These are phyloP conservation scores for Trissolcus basalis DNA, from an alignment of 1,140 invertebrate species.

Conservation along the genomic window DNA sequence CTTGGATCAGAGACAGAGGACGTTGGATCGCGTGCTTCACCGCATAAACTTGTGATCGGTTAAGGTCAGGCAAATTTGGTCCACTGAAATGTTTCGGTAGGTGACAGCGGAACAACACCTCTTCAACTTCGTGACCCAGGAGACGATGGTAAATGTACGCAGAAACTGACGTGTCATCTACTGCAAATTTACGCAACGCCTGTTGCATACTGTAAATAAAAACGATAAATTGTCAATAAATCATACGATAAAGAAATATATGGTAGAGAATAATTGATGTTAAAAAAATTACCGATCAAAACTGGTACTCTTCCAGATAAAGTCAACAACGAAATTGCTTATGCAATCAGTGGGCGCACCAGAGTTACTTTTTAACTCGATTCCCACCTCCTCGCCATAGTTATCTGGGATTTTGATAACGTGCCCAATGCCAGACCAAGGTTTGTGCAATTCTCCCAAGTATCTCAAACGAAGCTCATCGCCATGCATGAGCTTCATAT, in stretches of 20 bases:
- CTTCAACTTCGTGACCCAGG: constrained; percentile 97
- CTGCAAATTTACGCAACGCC: constrained; percentile 95
- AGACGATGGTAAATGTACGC: constrained; percentile 98
- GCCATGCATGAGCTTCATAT: constrained; percentile 99
- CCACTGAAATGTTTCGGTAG: constrained; percentile 98
- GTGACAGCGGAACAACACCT: constrained; percentile 92
- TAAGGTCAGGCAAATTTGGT: constrained; percentile 97
- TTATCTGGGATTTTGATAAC: constrained; percentile 99
- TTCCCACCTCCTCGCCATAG: constrained; percentile 98
- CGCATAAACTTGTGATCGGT: constrained; percentile 98
- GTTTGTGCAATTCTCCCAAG: constrained; percentile 92
- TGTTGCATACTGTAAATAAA: constrained; percentile 91
- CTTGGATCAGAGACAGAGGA: constrained; percentile 98
- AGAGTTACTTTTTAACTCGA: constrained; percentile 94
- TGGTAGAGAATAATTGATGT: too few relatives aligned
- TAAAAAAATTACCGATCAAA: constrained; percentile 92
- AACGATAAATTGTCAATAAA: neutral
- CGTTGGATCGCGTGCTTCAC: constrained; percentile 98
- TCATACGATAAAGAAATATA: too few relatives aligned
- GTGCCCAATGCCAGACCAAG: constrained; percentile 96
- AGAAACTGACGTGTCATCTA: constrained; percentile 97
- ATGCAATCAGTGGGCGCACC: constrained; percentile 94
- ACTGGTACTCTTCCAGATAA: constrained; percentile 99
- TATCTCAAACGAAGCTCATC: constrained; percentile 97
- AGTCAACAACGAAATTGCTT: constrained; percentile 98